Evolutionary conservation across 2,113 vertebrate genomes (phyloP).

Genomic region (Shinisaurus crocodilurus): DNA sequence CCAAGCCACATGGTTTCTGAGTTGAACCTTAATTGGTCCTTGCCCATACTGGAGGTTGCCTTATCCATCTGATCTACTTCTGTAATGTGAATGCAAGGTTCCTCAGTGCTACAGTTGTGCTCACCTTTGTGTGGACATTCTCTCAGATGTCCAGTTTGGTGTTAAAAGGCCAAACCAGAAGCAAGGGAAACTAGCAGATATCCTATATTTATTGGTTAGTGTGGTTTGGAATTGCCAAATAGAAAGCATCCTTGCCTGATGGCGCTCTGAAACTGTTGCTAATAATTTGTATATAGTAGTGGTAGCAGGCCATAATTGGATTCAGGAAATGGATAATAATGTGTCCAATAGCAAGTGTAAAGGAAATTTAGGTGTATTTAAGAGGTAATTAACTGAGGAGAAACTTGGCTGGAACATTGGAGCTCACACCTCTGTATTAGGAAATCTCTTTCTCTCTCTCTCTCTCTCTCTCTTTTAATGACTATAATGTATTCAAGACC

Average conservation of each 20-base stretch:
- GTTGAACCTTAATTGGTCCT: not conserved
- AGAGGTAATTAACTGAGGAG: not conserved
- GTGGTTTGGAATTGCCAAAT: constrained; percentile 1
- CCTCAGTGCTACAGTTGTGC: not conserved
- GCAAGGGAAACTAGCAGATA: not conserved
- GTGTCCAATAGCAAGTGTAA: not conserved
- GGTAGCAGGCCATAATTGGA: not conserved
- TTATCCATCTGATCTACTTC: not conserved
- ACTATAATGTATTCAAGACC: constrained; percentile 3
- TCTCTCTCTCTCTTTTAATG: not conserved
- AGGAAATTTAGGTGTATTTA: not conserved
- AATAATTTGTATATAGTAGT: not conserved
- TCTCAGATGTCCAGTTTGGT: not conserved
- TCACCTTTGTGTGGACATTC: not conserved
- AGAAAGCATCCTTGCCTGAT: not conserved
- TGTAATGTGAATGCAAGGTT: not conserved
- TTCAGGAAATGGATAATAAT: constrained; percentile 30
- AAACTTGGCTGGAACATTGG: not conserved
- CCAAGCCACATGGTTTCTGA: no score
- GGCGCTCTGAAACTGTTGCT: not conserved
- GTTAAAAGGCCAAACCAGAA: not conserved
- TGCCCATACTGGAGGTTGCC: not conserved
- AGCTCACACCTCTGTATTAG: not conserved
- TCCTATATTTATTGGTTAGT: not conserved
- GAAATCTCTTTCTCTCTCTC: not conserved